phyloP scores from a whole-genome alignment of 2,888 invertebrate species.

The Camponotus fellah region DNA sequence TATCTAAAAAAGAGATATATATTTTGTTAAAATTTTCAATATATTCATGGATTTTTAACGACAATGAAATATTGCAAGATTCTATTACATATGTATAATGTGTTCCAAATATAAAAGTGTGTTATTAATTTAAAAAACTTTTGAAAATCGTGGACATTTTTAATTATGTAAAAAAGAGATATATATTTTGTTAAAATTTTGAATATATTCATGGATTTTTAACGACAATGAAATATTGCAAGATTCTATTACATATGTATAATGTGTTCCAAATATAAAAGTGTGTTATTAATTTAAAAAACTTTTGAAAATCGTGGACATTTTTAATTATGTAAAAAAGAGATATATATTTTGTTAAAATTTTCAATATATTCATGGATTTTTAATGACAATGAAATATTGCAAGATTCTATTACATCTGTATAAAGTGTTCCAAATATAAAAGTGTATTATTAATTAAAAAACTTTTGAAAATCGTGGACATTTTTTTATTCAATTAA shows the following conservation, averaged over 20 bases:
- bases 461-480: conserved; percentile 30
- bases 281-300: conserved; percentile 6
- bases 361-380: neutral
- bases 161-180: too few species aligned
- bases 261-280: conserved; percentile 15
- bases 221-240: neutral
- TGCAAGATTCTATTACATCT: neutral
- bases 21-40: neutral
- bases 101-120: conserved; percentile 5
- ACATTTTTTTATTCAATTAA: conserved; percentile 37
- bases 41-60: neutral
- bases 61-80: neutral
- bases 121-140: conserved; percentile 26
- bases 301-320: conserved; percentile 24
- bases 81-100: conserved; percentile 1
- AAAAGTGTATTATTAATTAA: conserved; percentile 1
- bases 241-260: neutral
- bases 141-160: conserved; percentile 6
- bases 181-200: neutral
- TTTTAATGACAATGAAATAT: neutral
- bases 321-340: too few species aligned
- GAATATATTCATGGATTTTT: neutral
- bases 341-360: neutral
- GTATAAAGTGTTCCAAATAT: conserved; percentile 18
- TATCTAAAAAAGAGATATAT: neutral